phyloP scores from a whole-genome alignment of 2,113 vertebrate genomes.

The Hyperopisus bebe region DNA sequence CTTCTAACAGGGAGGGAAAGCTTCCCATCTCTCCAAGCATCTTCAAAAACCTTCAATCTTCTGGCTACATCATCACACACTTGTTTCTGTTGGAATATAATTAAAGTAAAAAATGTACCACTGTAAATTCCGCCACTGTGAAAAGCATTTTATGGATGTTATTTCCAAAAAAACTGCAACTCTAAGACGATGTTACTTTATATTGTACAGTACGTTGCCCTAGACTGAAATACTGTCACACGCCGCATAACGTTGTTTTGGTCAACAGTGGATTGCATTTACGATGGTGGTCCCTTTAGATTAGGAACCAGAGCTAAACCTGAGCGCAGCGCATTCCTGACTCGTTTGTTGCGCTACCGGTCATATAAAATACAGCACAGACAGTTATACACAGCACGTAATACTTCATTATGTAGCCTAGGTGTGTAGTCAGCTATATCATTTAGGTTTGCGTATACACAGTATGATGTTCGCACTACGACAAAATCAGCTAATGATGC shows the following conservation, averaged over 20 bases:
- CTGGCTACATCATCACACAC: slow-evolving; percentile 81
- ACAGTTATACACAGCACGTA: no score
- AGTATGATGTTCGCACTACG: neutral
- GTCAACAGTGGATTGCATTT: neutral
- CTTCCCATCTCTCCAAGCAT: slow-evolving; percentile 72
- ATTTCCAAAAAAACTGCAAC: neutral
- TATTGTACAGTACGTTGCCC: neutral
- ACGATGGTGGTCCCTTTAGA: neutral
- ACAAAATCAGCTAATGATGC: neutral
- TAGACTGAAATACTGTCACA: neutral
- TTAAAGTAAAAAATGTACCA: neutral
- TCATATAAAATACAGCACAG: no score
- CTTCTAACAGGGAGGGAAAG: slow-evolving; percentile 76
- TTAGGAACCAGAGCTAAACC: neutral
- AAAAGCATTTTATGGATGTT: neutral
- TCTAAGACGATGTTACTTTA: neutral
- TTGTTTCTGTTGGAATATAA: slow-evolving; percentile 65
- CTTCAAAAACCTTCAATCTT: slow-evolving; percentile 70
- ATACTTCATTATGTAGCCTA: no score
- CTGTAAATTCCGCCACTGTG: neutral
- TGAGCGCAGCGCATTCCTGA: neutral
- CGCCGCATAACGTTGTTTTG: neutral
- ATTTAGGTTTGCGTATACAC: no score
- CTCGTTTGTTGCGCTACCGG: no score
- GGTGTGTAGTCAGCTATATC: neutral